Evolutionary conservation across 2,797 vertebrate genomes (phyloP), one percentile per base, ranked within the genome.

Genomic region (Poecilia gillii): DNA sequence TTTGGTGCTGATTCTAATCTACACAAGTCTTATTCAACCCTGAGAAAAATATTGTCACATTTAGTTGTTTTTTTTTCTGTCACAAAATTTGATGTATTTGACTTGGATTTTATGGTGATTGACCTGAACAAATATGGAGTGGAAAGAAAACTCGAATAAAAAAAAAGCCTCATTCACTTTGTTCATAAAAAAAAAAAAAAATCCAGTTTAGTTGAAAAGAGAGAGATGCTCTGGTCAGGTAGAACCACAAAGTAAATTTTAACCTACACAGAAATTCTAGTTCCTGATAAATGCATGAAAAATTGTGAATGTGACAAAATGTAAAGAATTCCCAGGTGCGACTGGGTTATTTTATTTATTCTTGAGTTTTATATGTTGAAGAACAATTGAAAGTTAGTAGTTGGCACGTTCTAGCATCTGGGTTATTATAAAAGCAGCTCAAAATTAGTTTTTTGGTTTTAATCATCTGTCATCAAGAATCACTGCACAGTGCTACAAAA

Each of bases 1-100:
- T 47, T 82, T 82, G 31, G 74, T 85, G 68, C 71, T 79, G 75
- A 76, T 73, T n/a, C n/a, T 41, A 41, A 41, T 41, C 5, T 36
- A 5, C 16, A 62, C 2, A 62, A 62, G 31, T 33, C 14, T 62
- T 62, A 33, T 31, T 59, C n/a, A 28, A 12, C 36, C 33, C 33
- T 5, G 80, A 66, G 49, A 74, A 43, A 23, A 66, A 33, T 66
- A 20, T 76, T 78, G n/a, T 70, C 23, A 41, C 39, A 25, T 51
- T 51, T 78, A 76, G n/a, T 14, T 14, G 39, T 20, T 12, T 51
- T 23, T 23, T 66, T 66, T 20, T 33, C 33, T 20, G 36, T 39
- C 64, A 23, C 8, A 68, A 68, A 23, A 36, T 39, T 66, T 2
- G 8, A 23, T 41, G 36, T 70, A 13, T 68, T 43, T 70, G 43